Conservation (phyloP, 2,888 invertebrate genomes). For the Lepidonotus clava region DNA sequence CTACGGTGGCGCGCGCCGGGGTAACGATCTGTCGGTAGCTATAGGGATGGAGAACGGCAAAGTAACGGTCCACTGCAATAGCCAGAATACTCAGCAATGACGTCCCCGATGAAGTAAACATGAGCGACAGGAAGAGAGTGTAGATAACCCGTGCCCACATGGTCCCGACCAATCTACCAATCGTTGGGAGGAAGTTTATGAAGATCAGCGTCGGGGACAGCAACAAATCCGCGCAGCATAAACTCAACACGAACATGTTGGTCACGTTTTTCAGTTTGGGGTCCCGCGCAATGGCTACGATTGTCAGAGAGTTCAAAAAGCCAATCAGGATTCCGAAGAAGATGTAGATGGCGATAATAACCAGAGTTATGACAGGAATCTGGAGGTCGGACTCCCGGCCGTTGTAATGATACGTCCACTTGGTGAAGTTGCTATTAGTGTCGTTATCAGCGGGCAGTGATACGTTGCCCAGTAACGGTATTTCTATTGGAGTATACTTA, state of each 20-base stretch:
- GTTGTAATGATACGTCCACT: too few species aligned
- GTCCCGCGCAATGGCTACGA: conserved; percentile 1
- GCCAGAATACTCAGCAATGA: conserved; percentile 40
- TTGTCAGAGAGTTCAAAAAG: conserved; percentile 3
- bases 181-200: conserved; percentile 16
- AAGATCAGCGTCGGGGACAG: not conserved
- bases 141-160: conserved; percentile 6
- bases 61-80: conserved; percentile 46
- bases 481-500: too few species aligned
- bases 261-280: conserved; percentile 31
- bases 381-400: too few species aligned
- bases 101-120: conserved; percentile 21
- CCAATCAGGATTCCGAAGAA: conserved; percentile 24
- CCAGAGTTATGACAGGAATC: conserved; percentile 22
- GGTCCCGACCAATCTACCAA: not conserved
- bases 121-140: conserved; percentile 17
- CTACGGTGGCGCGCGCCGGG: not conserved
- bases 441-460: too few species aligned
- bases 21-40: conserved; percentile 24
- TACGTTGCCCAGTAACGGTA: too few species aligned
- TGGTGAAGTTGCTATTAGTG: too few species aligned
- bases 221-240: not conserved
- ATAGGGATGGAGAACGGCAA: conserved; percentile 44
- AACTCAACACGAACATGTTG: conserved; percentile 45
- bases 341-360: not conserved